Evolutionary conservation across 2,888 invertebrate species (phyloP).

Genomic region (Allacma fusca): DNA sequence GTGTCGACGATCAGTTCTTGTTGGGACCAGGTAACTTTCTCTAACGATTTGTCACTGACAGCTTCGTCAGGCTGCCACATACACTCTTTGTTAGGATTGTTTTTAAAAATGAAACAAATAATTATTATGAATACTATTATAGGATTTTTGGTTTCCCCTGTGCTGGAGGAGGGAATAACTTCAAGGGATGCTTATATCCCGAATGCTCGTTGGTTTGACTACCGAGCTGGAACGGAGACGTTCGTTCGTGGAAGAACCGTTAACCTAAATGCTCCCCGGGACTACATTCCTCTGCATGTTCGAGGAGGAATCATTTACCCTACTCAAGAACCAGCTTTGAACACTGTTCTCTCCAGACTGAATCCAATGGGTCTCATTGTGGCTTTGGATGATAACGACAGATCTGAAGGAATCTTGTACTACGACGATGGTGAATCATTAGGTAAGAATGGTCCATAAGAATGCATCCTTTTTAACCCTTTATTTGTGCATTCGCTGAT

Average conservation of each 20-base stretch:
- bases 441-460: constrained; percentile 14
- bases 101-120: too few relatives aligned
- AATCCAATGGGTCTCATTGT: constrained; percentile 74
- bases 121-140: too few relatives aligned
- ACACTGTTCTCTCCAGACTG: constrained; percentile 70
- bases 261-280: constrained; percentile 70
- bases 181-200: constrained; percentile 72
- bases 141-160: constrained; percentile 76
- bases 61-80: too few relatives aligned
- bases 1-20: constrained; percentile 62
- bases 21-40: constrained; percentile 63
- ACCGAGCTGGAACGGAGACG: constrained; percentile 63
- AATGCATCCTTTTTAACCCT: neutral
- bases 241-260: constrained; percentile 65
- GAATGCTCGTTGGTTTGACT: constrained; percentile 74
- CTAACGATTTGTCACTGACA: constrained; percentile 3
- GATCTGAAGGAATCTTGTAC: constrained; percentile 74
- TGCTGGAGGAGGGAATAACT: constrained; percentile 67
- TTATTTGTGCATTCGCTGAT: neutral
- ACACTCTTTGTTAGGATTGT: too few relatives aligned
- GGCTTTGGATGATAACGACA: constrained; percentile 68
- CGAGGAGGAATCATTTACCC: constrained; percentile 78
- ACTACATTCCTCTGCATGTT: constrained; percentile 72
- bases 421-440: constrained; percentile 79
- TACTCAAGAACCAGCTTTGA: constrained; percentile 71